Evolutionary conservation across 2,113 vertebrate genomes (phyloP), one percentile per base, ranked within the genome.

Genomic region (Phycodurus eques): DNA sequence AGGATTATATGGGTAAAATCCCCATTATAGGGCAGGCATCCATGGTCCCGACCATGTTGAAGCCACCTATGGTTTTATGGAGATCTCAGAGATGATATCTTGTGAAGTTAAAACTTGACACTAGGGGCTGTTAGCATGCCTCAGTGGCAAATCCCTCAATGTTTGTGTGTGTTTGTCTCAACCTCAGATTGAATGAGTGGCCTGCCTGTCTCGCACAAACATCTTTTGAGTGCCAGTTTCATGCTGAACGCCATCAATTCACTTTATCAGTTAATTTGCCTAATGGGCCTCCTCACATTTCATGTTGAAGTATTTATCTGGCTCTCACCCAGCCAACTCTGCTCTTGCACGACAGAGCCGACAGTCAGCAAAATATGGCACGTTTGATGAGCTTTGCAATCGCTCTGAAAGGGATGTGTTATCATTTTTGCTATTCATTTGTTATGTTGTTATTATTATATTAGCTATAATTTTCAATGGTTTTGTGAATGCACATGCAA

Each of bases 81-180:
- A 87, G 80, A 80, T 84, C 42, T 85, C 49, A 83, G 51, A 70
- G 72, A 35, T 82, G 73, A 87, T 89, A 88, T 90, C 87, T 83
- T 42, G 53, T 17, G 43, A 33, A 80, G 73, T 66, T 76, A 44
- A 75, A 83, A 77, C 80, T 5, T 84, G 71, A 70, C 43, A 65
- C 80, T 81, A 65, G 35, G 72, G 80, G 86, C 72, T 87, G 42
- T 78, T 82, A 86, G 80, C 75, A 84, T 35, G 53, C 14, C 46
- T 72, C 66, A 46, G 33, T 77, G 81, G 80, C 75, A 84, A 80
- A 66, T 68, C 27, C 44, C 69, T 59, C 22, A 71, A 20, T 68
- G 59, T 72, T 54, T 75, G 47, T 51, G 62, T 62, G 77, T 62
- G 64, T 87, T 85, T 82, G 74, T 73, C 69, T 49, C 31, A 47